Conservation (phyloP, 2,888 invertebrate species). For the Catocala nupta region DNA sequence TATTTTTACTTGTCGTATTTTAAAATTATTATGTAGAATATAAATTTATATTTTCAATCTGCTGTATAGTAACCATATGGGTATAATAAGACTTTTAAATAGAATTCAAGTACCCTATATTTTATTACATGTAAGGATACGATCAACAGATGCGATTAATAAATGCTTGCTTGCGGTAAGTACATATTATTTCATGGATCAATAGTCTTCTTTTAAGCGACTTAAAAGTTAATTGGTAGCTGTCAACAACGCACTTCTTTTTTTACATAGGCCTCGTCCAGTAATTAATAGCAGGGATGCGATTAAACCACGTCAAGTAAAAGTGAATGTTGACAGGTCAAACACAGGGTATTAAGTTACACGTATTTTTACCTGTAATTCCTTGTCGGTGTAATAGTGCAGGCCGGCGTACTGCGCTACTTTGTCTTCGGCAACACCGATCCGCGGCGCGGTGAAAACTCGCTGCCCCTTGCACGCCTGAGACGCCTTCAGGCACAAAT, state of each 20-base stretch:
- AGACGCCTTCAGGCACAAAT: slow-evolving; percentile 95
- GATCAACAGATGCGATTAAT: too few relatives aligned
- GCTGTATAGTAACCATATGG: too few relatives aligned
- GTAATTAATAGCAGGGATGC: background rate
- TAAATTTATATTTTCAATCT: too few relatives aligned
- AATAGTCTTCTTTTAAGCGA: too few relatives aligned
- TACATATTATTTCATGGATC: too few relatives aligned
- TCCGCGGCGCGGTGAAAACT: slow-evolving; percentile 92
- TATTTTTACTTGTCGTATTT: too few relatives aligned
- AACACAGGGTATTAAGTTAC: slow-evolving; percentile 21
- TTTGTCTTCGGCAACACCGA: slow-evolving; percentile 96
- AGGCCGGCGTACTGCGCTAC: slow-evolving; percentile 96
- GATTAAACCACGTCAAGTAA: background rate
- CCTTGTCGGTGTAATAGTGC: slow-evolving; percentile 97
- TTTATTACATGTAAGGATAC: too few relatives aligned
- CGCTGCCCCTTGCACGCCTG: slow-evolving; percentile 96
- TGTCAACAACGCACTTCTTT: slow-evolving; percentile 32
- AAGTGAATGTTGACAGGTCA: slow-evolving; percentile 21
- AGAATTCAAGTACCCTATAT: too few relatives aligned
- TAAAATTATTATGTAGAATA: too few relatives aligned
- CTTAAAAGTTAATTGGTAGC: slow-evolving; percentile 13
- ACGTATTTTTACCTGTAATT: slow-evolving; percentile 89
- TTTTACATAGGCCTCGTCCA: slow-evolving; percentile 23
- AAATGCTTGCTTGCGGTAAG: too few relatives aligned
- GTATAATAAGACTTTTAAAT: too few relatives aligned